A percentile compares a stretch with the other conserved stretches of the same genome.
Evolutionary conservation across 2,888 invertebrate species (phyloP).

Genomic region (Campoplex capitator): DNA sequence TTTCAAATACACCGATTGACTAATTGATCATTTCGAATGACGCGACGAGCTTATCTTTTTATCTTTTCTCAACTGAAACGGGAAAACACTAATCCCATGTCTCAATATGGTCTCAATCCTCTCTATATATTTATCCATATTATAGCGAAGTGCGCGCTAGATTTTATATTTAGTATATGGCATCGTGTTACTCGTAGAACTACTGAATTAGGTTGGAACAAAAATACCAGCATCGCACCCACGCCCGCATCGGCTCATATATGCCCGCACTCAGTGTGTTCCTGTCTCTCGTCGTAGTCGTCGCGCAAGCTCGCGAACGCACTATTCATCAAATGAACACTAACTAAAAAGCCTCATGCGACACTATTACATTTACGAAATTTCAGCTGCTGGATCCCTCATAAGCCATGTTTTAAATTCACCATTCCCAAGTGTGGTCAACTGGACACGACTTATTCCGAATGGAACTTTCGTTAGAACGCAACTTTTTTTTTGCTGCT

Average conservation of each 20-base stretch:
- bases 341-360: background rate
- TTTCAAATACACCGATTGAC: background rate
- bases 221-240: conserved; percentile 81
- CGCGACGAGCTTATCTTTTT: background rate
- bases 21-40: background rate
- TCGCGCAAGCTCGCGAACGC: conserved; percentile 25
- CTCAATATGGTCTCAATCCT: conserved; percentile 57
- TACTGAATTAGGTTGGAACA: conserved; percentile 84
- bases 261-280: conserved; percentile 57
- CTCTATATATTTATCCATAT: conserved; percentile 71
- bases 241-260: conserved; percentile 71
- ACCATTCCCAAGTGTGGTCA: background rate
- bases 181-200: conserved; percentile 82
- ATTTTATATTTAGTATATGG: conserved; percentile 84
- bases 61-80: background rate
- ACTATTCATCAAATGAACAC: conserved; percentile 27
- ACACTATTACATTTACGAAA: background rate
- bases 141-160: conserved; percentile 80
- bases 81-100: background rate
- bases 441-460: background rate
- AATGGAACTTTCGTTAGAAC: background rate
- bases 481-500: background rate
- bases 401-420: background rate
- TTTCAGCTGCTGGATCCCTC: background rate
- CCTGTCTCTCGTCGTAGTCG: conserved; percentile 53